Evolutionary conservation across 2,888 invertebrate species (phyloP).

Genomic region (Venustoraphidia nigricollis): DNA sequence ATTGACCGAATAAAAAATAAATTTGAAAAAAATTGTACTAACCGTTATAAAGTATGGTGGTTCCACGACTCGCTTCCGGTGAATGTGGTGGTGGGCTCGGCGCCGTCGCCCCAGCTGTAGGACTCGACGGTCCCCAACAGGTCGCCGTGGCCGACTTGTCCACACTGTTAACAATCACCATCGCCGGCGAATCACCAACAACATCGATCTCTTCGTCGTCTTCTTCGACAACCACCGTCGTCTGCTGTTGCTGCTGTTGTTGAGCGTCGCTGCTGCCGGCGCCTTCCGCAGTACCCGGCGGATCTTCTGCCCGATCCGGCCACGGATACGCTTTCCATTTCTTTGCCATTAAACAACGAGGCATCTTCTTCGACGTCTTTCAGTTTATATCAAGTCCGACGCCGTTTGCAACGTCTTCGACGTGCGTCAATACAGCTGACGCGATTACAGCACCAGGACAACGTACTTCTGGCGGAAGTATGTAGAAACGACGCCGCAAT

Average conservation of each 20-base stretch:
- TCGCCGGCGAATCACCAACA: conserved; percentile 47
- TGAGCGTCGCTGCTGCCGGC: conserved; percentile 14
- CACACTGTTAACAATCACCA: conserved; percentile 12
- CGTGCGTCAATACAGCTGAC: background rate
- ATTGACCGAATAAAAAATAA: background rate
- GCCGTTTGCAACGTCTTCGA: conserved; percentile 29
- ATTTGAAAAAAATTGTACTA: conserved; percentile 26
- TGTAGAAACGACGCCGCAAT: no score
- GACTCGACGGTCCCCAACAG: conserved; percentile 60
- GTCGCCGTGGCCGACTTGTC: conserved; percentile 15
- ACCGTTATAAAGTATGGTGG: conserved; percentile 66
- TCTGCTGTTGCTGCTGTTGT: conserved; percentile 12
- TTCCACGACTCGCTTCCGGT: conserved; percentile 44
- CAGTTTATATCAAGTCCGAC: conserved; percentile 25
- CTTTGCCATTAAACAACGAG: conserved; percentile 90
- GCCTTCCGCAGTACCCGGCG: conserved; percentile 16
- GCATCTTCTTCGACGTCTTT: conserved; percentile 45
- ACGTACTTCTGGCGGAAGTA: no score
- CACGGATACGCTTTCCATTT: conserved; percentile 84
- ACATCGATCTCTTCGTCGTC: conserved; percentile 77
- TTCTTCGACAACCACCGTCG: conserved; percentile 37
- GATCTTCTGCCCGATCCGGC: conserved; percentile 43
- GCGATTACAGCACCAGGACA: conserved; percentile 6
- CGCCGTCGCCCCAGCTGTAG: conserved; percentile 60
- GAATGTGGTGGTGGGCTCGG: conserved; percentile 56